Evolutionary conservation across 2,888 invertebrate genomes (phyloP), one percentile per base, ranked within the genome.

Genomic region (Terebella lapidaria): DNA sequence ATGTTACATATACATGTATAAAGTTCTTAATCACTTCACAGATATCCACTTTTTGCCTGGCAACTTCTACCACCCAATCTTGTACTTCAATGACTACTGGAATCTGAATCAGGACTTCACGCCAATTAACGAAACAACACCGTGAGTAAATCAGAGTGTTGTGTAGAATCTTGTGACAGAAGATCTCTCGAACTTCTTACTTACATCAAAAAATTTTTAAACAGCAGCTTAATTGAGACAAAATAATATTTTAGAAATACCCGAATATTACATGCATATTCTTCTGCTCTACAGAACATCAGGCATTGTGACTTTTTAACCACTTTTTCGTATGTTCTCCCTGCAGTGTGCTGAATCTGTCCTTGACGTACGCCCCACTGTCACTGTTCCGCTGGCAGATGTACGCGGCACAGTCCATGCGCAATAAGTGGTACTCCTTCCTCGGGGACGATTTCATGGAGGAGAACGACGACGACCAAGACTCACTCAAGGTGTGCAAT

Each of bases 31-130:
- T 15, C 42, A 35, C 42, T 35, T 15, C 42, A 35, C 72, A 87
- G 86, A 88, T 80, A 88, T 97, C 53, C 87, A 90, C 71, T 96
- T 97, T 81, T 85, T 92, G 27, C 89, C 90, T n/a, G 87, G 87
- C 3, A 87, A 88, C 73, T 86, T 87, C 45, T 99, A 99, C 81
- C 90, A 92, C 72, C 99, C 99, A 2, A 90, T 96, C 49, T 83
- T 99, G 51, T 96, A 91, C 79, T 84, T 92, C 63, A 99, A 99
- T 83, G 95, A 96, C 72, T 99, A 95, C 80, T 99, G 99, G 99
- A 99, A 99, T 78, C 88, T 99, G 85, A 88, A 92, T 78, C 86
- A 91, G 62, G 96, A 97, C 74, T 97, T 96, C 83, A 74, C 71
- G 68, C 81, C 81, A 20, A 87, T 99, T 59, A 95, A 95, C 79